Evolutionary conservation across 2,113 vertebrate genomes (phyloP).

Genomic region (Xenotilapia caudafasciata): DNA sequence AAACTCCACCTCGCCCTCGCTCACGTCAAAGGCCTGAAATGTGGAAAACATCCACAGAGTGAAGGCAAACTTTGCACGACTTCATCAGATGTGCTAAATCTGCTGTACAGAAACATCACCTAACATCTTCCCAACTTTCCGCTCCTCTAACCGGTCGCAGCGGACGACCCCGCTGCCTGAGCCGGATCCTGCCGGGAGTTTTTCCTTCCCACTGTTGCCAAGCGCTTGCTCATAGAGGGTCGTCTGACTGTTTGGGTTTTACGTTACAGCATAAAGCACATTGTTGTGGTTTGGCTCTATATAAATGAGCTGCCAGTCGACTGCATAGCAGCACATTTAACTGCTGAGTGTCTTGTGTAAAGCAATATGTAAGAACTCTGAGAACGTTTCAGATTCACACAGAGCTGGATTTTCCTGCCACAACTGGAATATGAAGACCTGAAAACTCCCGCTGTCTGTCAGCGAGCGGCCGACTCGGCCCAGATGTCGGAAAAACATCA

Average conservation of each 20-base stretch:
- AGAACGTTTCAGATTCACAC: not conserved
- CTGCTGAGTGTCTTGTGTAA: not conserved
- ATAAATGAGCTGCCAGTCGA: not conserved
- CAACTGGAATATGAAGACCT: not conserved
- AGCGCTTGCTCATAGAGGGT: not conserved
- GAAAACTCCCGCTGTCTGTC: not conserved
- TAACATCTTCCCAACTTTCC: not conserved
- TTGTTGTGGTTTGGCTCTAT: not conserved
- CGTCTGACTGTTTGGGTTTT: not conserved
- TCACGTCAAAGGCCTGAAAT: not conserved
- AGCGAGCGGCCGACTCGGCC: not conserved
- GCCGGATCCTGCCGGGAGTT: rapidly evolving
- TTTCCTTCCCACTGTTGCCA: not conserved
- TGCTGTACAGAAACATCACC: not conserved
- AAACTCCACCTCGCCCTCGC: not conserved
- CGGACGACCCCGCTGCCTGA: rapidly evolving
- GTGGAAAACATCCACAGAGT: not conserved
- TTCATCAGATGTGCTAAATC: not conserved
- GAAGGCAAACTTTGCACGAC: not conserved
- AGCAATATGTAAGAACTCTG: not conserved
- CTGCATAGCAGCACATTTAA: not conserved
- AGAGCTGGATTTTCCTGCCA: not conserved
- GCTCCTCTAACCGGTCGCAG: not conserved
- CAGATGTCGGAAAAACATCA: not conserved
- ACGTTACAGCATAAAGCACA: not conserved